Conservation (phyloP, 2,888 invertebrate genomes). For the Listrodromus nycthemerus region DNA sequence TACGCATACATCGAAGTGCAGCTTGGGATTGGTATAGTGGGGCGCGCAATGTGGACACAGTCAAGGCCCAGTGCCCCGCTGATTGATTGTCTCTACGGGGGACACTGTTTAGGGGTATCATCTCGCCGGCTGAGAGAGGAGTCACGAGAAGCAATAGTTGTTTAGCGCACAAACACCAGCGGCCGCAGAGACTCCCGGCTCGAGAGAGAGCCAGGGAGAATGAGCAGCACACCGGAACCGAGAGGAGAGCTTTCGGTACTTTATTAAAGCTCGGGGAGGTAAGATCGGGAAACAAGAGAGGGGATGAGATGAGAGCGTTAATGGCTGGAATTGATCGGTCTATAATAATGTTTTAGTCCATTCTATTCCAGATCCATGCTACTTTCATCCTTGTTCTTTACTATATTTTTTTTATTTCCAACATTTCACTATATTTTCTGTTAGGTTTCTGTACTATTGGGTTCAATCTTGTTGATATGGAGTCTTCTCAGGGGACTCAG, state of each 20-base stretch:
- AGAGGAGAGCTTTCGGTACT: conserved; percentile 57
- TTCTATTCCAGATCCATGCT: too few relatives aligned
- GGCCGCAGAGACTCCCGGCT: conserved; percentile 45
- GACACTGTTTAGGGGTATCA: conserved; percentile 83
- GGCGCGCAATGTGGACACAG: conserved; percentile 84
- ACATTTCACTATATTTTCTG: too few relatives aligned
- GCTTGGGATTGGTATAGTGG: conserved; percentile 55
- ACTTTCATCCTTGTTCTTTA: too few relatives aligned
- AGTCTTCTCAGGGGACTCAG: too few relatives aligned
- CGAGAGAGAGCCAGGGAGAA: conserved; percentile 22
- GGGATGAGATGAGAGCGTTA: conserved; percentile 29
- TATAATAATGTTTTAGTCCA: neutral
- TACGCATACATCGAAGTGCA: conserved; percentile 39
- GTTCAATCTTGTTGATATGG: too few relatives aligned
- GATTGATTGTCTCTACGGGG: conserved; percentile 83
- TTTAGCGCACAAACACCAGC: conserved; percentile 28
- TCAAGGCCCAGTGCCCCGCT: conserved; percentile 83
- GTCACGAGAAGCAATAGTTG: conserved; percentile 60
- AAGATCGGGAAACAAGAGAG: conserved; percentile 10
- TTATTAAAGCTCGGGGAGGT: conserved; percentile 49
- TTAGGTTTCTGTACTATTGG: too few relatives aligned
- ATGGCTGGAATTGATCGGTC: conserved; percentile 14
- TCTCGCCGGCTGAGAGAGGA: conserved; percentile 74
- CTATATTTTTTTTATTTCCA: too few relatives aligned
- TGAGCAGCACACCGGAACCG: conserved; percentile 62